Percentiles rank a stretch among this genome's conserved stretches.
Conservation (phyloP, 53 echinoderm and acorn worm genomes). For the Paelopatides confundens region DNA sequence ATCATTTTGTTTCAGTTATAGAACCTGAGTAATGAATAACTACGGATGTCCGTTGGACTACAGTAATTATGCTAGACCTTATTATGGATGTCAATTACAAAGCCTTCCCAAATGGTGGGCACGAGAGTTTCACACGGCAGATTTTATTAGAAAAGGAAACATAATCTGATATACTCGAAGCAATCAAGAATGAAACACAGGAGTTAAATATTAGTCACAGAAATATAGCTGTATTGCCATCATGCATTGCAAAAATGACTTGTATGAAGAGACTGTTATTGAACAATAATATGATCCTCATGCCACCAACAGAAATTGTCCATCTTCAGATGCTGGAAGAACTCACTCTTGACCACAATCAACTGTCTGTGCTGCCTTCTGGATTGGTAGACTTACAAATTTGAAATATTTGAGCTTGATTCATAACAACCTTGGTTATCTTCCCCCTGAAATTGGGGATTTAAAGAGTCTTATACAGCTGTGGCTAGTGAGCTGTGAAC, state of each 20-base stretch:
- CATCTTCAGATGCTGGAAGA: slow-evolving; percentile 74
- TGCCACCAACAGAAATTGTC: slow-evolving; percentile 93
- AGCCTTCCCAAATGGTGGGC: background rate
- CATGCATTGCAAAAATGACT: slow-evolving; percentile 68
- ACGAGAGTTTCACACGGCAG: background rate
- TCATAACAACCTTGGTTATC: slow-evolving; percentile 84
- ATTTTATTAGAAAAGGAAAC: background rate
- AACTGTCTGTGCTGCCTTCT: slow-evolving; percentile 85
- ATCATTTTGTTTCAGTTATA: too few relatives aligned
- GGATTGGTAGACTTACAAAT: slow-evolving; percentile 83
- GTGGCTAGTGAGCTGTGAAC: slow-evolving; percentile 80
- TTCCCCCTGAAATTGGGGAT: slow-evolving; percentile 92
- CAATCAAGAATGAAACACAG: background rate
- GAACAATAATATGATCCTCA: slow-evolving; percentile 88
- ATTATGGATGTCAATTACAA: background rate
- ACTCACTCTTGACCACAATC: slow-evolving; percentile 88
- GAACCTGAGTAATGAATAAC: too few relatives aligned
- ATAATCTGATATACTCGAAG: background rate
- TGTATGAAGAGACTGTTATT: slow-evolving; percentile 75
- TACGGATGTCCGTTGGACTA: too few relatives aligned
- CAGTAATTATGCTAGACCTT: background rate
- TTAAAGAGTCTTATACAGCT: slow-evolving; percentile 81
- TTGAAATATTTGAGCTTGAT: slow-evolving; percentile 89
- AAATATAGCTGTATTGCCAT: slow-evolving; percentile 75
- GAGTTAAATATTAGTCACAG: slow-evolving; percentile 87